Percentiles rank a stretch among this genome's conserved stretches.
Conservation (phyloP, 2,113 vertebrate genomes). For the Numida meleagris region DNA sequence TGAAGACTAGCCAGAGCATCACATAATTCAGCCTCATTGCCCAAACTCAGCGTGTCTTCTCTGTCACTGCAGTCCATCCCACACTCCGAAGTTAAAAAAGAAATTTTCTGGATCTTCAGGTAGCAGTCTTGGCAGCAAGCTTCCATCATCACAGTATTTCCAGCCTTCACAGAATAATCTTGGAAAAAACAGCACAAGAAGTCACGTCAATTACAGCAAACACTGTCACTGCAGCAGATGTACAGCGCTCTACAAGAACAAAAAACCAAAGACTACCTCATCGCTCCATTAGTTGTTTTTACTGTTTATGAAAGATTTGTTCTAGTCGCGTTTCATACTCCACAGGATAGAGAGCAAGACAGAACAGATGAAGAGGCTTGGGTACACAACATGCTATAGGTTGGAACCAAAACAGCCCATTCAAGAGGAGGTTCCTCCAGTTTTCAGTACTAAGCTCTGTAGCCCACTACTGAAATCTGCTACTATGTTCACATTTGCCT, state of each 20-base stretch:
- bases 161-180: conserved; percentile 85
- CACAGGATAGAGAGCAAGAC: not conserved
- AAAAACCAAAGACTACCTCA: not conserved
- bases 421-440: not conserved
- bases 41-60: not conserved
- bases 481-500: not conserved
- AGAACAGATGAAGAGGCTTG: too few species aligned
- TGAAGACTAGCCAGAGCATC: conserved; percentile 90
- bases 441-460: not conserved
- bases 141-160: conserved; percentile 86
- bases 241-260: not conserved
- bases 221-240: not conserved
- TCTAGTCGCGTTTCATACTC: not conserved
- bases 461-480: not conserved
- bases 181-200: conserved; percentile 8
- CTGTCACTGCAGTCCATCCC: conserved; percentile 68
- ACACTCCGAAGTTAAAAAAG: conserved; percentile 68
- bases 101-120: conserved; percentile 86
- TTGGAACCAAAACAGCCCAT: not conserved
- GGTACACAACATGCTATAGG: not conserved
- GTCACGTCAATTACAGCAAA: not conserved
- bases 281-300: not conserved
- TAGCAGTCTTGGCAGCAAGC: conserved; percentile 91
- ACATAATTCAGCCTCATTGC: conserved; percentile 89
- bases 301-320: not conserved